Conservation (phyloP, 2,113 vertebrate genomes). For the Oceanites oceanicus region DNA sequence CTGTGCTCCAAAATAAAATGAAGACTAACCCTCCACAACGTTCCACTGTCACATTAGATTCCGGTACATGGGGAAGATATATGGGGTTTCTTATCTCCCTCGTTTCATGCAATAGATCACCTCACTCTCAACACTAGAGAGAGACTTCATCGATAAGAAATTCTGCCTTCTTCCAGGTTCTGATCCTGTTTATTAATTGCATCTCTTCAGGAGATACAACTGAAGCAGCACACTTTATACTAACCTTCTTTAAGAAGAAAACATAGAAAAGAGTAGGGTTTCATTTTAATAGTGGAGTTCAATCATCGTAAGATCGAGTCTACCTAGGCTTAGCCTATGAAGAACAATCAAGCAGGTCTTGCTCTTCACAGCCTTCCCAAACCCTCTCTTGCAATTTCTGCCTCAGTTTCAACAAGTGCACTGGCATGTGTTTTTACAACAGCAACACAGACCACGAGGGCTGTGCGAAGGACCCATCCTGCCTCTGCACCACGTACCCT, state of each 20-base stretch:
- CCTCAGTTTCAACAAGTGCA: neutral
- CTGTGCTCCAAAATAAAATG: neutral
- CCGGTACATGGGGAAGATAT: neutral
- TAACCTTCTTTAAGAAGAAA: neutral
- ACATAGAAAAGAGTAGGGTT: neutral
- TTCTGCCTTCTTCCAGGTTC: neutral
- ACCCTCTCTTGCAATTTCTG: neutral
- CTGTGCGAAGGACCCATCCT: neutral
- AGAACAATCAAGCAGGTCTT: neutral
- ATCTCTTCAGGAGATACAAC: neutral
- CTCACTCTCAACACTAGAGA: neutral
- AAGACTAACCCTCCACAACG: neutral
- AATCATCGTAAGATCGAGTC: neutral
- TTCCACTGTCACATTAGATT: neutral
- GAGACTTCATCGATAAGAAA: neutral
- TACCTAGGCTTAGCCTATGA: neutral
- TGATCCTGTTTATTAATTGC: neutral
- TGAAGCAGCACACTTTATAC: neutral
- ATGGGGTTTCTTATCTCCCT: neutral
- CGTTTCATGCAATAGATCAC: neutral
- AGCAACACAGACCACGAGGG: neutral
- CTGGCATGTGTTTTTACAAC: neutral
- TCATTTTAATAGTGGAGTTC: neutral
- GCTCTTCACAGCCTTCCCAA: neutral
- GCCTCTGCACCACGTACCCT: neutral